Evolutionary conservation across 1,140 invertebrate genomes (phyloP).

Genomic region (Drosophila lini): DNA sequence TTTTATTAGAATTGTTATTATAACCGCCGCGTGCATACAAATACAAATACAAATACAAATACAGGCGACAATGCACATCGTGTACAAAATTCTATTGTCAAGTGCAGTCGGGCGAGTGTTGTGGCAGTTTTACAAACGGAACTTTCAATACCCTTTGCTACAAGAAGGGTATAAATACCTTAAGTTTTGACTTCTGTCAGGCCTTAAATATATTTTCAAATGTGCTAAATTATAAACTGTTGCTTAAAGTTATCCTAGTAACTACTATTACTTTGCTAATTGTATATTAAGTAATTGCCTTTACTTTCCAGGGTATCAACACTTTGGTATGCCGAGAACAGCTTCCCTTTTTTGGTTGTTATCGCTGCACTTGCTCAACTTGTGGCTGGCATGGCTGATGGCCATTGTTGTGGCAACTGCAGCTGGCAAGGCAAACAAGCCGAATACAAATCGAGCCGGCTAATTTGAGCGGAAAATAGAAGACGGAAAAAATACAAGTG

Average conservation of each 20-base stretch:
- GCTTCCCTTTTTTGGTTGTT: conserved; percentile 10
- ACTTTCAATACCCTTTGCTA: conserved; percentile 1
- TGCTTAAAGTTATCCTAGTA: background rate
- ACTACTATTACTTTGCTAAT: too few species aligned
- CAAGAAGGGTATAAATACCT: background rate
- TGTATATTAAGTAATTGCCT: too few species aligned
- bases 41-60: conserved; percentile 33
- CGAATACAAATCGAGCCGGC: conserved; percentile 52
- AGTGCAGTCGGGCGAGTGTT: conserved; percentile 67
- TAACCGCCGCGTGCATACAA: conserved; percentile 46
- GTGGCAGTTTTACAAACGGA: conserved; percentile 6
- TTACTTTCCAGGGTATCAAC: background rate
- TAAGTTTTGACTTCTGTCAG: background rate
- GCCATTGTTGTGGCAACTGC: conserved; percentile 58
- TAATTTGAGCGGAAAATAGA: conserved; percentile 60
- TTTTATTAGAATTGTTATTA: conserved; percentile 69
- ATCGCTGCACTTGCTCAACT: conserved; percentile 53
- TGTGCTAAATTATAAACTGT: background rate
- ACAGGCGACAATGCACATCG: conserved; percentile 41
- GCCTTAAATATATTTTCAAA: background rate
- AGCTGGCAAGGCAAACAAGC: conserved; percentile 26
- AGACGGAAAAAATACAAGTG: background rate
- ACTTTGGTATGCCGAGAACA: background rate
- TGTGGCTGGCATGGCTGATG: conserved; percentile 30
- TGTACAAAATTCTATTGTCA: conserved; percentile 72